Conservation (phyloP, 2,797 vertebrate species). For the Rhynchonycteris naso region DNA sequence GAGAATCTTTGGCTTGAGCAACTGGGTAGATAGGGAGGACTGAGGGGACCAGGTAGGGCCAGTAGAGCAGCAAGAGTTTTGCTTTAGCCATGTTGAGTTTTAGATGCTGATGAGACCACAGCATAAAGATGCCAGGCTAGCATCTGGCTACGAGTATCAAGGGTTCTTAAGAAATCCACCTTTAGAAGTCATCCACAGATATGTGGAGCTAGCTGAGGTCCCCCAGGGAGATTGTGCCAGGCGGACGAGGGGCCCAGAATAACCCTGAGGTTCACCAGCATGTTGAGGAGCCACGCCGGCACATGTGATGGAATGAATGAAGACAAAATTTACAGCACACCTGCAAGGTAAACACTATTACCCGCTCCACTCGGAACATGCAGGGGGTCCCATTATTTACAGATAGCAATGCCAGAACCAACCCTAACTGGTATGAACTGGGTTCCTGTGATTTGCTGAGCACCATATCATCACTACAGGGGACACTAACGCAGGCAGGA, state of each 20-base stretch:
- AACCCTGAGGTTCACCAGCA: not conserved
- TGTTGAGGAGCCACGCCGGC: not conserved
- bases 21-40: not conserved
- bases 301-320: not conserved
- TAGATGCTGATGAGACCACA: not conserved
- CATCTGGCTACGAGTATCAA: not conserved
- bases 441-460: not conserved
- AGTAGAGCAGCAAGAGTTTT: not conserved
- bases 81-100: not conserved
- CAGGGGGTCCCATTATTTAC: not conserved
- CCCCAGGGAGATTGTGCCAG: not conserved
- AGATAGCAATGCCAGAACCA: not conserved
- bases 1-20: not conserved
- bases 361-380: not conserved
- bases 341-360: not conserved
- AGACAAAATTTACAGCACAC: not conserved
- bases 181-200: not conserved
- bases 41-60: not conserved
- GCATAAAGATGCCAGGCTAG: not conserved
- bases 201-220: not conserved
- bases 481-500: not conserved
- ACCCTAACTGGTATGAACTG: not conserved
- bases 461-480: not conserved
- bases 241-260: not conserved
- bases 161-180: not conserved